Conservation (phyloP, 2,888 invertebrate species). For the Diadegma fenestrale region DNA sequence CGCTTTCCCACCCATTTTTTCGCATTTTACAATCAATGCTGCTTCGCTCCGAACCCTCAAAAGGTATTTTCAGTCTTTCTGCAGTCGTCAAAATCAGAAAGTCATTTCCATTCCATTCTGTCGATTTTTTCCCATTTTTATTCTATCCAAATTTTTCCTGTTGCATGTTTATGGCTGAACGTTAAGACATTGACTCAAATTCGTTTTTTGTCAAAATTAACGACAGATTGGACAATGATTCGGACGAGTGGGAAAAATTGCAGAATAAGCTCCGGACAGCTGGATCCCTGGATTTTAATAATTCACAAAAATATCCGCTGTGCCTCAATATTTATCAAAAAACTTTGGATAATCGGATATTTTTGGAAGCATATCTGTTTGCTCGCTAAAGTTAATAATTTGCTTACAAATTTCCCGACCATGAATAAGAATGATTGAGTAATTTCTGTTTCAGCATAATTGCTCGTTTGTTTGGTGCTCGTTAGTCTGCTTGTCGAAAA, state of each 20-base stretch:
- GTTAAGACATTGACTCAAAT: neutral
- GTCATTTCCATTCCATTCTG: neutral
- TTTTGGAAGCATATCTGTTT: neutral
- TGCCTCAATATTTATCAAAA: neutral
- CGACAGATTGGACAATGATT: neutral
- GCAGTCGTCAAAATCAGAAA: neutral
- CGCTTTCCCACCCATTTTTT: neutral
- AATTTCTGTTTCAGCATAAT: constrained; percentile 30
- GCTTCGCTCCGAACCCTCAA: neutral
- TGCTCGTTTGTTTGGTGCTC: constrained; percentile 25
- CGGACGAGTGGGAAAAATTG: neutral
- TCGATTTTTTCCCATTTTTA: neutral
- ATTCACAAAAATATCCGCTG: neutral
- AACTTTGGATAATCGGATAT: neutral
- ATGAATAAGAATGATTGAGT: neutral
- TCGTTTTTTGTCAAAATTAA: neutral
- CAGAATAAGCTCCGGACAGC: neutral
- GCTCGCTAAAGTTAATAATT: neutral
- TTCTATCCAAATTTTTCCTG: neutral
- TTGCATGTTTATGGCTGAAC: neutral
- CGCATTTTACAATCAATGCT: neutral
- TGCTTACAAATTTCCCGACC: neutral
- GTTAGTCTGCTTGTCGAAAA: neutral
- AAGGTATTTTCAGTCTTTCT: neutral
- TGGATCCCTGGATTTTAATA: neutral